A percentile compares a stretch with the other conserved stretches of the same genome.
Evolutionary conservation across 1,140 invertebrate species (phyloP).

Genomic region (Yoshiicerus persimilis): DNA sequence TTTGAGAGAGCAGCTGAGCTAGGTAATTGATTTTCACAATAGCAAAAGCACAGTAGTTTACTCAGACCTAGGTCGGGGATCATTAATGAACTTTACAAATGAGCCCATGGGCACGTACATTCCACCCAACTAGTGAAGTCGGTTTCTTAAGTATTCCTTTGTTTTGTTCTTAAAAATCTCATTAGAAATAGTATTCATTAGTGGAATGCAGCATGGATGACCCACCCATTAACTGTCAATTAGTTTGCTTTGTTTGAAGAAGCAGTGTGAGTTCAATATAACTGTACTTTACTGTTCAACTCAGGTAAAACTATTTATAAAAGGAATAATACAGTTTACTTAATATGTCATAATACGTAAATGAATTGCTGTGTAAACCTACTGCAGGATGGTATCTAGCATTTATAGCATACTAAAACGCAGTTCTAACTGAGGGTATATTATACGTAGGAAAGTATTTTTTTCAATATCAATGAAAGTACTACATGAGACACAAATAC

Average conservation of each 20-base stretch:
- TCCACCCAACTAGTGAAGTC: not conserved
- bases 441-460: too few relatives aligned
- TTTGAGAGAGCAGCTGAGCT: not conserved
- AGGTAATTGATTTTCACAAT: not conserved
- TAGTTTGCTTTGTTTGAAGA: not conserved
- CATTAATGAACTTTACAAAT: not conserved
- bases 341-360: too few relatives aligned
- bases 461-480: too few relatives aligned
- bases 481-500: too few relatives aligned
- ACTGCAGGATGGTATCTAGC: too few relatives aligned
- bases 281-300: not conserved
- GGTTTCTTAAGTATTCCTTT: not conserved
- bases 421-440: too few relatives aligned
- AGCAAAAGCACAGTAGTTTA: not conserved
- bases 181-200: not conserved
- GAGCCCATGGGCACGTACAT: not conserved
- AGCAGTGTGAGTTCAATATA: not conserved
- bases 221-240: constrained; percentile 1
- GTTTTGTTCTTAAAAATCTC: not conserved
- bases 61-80: not conserved
- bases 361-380: too few relatives aligned
- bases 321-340: not conserved
- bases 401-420: too few relatives aligned
- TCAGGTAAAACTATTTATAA: not conserved
- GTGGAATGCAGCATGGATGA: not conserved